Evolutionary conservation across 2,888 invertebrate genomes (phyloP), one percentile per base, ranked within the genome.

Genomic region (Bimastos eiseni): DNA sequence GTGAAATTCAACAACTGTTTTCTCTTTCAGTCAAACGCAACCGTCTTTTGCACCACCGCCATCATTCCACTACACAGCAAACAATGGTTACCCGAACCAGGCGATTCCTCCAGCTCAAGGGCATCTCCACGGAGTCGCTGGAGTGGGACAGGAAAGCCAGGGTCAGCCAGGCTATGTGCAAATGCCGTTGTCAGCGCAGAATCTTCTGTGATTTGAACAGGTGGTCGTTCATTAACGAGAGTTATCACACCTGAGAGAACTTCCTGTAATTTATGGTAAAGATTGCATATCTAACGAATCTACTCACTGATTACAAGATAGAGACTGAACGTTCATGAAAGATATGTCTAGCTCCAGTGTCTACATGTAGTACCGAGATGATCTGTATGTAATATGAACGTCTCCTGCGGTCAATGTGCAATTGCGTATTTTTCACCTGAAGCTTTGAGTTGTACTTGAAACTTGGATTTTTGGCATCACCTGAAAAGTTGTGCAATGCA

Each of bases 321-420:
- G 49, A 24, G 49, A 49, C 49, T 19, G 15, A 49, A 49, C 49
- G 24, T 49, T 49, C 49, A 6, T 49, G 21, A 24, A 49, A 49
- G 49, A 70, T 70, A 70, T 70, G 70, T 70, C 70, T 70, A 70
- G 70, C 70, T 70, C 70, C 70, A 70, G 70, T 70, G 70, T 70
- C 70, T 70, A 70, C 13, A n/a, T 70, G 70, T 70, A 70, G 70
- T 70, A n/a, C 30, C 11, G 13, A 70, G 70, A 70, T 70, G 8
- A 70, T 70, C 70, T n/a, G n/a, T 70, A 49, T 49, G 70, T 70
- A 70, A 70, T 70, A 70, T 70, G 11, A 70, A 3, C n/a, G 70
- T 8, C 70, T 70, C 8, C n/a, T 70, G 30, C n/a, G 70, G 70
- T 70, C 70, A n/a, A 30, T 13, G 70, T 70, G 70, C 70, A 70